Evolutionary conservation across 2,888 invertebrate species (phyloP).

Genomic region (Oscheius sp.): DNA sequence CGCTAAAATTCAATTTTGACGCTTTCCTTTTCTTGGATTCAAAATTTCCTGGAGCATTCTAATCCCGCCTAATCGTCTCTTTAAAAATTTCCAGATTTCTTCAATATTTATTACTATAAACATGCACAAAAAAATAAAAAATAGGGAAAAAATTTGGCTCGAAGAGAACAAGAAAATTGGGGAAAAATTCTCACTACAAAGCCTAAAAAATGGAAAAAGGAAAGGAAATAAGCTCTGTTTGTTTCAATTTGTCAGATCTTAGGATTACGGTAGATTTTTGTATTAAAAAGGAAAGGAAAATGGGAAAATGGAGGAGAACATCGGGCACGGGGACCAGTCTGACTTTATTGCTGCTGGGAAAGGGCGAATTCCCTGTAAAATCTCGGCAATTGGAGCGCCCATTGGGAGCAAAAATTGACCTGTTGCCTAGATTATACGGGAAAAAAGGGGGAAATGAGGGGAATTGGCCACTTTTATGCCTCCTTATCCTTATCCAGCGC

Average conservation of each 20-base stretch:
- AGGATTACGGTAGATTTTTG: background rate
- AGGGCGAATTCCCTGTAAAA: too few relatives aligned
- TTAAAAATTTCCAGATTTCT: too few relatives aligned
- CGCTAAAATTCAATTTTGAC: too few relatives aligned
- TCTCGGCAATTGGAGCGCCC: too few relatives aligned
- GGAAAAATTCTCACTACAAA: conserved; percentile 2
- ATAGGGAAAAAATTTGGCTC: background rate
- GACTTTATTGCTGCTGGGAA: background rate
- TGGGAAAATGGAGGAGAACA: background rate
- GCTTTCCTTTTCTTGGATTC: too few relatives aligned
- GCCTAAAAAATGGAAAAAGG: background rate
- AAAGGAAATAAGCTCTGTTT: conserved; percentile 14
- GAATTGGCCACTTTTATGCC: too few relatives aligned
- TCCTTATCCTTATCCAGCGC: conserved; percentile 40
- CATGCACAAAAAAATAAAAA: background rate
- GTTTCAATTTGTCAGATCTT: background rate
- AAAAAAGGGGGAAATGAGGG: too few relatives aligned
- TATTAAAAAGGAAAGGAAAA: background rate
- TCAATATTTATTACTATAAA: conserved; percentile 10
- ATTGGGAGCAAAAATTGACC: too few relatives aligned
- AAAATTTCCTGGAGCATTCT: too few relatives aligned
- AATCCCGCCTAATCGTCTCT: too few relatives aligned
- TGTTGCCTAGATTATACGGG: too few relatives aligned
- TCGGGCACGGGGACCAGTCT: conserved; percentile 1
- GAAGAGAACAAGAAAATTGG: background rate